Evolutionary conservation across 2,113 vertebrate species (phyloP), one percentile per base, ranked within the genome.

Genomic region (Corythaeola cristata): DNA sequence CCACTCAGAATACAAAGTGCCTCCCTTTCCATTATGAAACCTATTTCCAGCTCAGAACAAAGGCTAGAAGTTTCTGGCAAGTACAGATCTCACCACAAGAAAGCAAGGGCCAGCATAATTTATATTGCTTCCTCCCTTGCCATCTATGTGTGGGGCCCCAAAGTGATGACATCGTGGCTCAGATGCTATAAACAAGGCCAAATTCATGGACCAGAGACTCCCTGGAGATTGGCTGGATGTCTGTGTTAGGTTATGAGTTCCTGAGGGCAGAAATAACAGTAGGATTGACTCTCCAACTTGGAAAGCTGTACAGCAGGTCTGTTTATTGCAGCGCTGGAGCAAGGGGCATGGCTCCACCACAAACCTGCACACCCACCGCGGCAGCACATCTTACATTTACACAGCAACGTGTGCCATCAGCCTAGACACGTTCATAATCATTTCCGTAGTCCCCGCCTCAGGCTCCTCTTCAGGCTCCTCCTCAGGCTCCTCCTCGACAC

Each of bases 21-120:
- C 85, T 91, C 76, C 74, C 66, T 94, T 53, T 32, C 49, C 35
- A 27, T 73, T 67, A 76, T 39, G 74, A 88, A 95, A 92, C 53
- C 35, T 58, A 68, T 75, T 71, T 71, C 69, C 35, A 59, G 71
- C 52, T 69, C 81, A 59, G 56, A 97, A 95, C 52, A 94, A 91
- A 95, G 82, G 74, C 82, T 89, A 41, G 83, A 93, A 96, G 39
- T 72, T 91, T 78, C 74, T 96, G 88, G 74, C 75, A 94, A n/a
- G 49, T 68, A 81, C 62, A 96, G 82, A 79, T 79, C 35, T 62
- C 33, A 44, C 94, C 95, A 96, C 94, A 96, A 93, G 62, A 97
- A 97, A 93, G 92, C 78, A 85, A 39, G 17, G 94, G 39, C 64
- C 81, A 89, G 81, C 39, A 64, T 55, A 18, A 73, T 88, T 93